Evolutionary conservation across 2,797 vertebrate genomes (phyloP), one percentile per base, ranked within the genome.

Genomic region (Oreochromis mossambicus): DNA sequence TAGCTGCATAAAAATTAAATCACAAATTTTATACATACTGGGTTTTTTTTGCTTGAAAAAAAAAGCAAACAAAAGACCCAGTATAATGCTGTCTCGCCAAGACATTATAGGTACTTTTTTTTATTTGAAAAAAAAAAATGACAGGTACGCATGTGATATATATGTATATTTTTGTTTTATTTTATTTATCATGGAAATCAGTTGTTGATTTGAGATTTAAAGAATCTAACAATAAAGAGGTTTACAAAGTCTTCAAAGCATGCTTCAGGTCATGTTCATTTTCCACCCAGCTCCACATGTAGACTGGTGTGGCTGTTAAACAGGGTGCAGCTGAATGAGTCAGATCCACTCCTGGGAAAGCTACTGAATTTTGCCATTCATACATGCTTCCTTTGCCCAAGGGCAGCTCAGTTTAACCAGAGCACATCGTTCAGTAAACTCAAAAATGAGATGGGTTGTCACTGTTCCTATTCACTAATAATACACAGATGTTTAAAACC

Each of bases 401-500:
- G 48, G 63, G 88, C 66, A 85, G 12, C 78, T 84, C 34, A 76
- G 70, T 89, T 81, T 80, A 84, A 82, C 70, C 80, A 75, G 41
- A 87, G 81, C 52, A 24, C 55, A 83, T 81, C 58, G 66, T 68
- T 77, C 38, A 78, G 77, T 79, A 9, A 34, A 86, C 82, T 77
- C 80, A 88, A 78, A 86, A 80, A 56, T 61, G 58, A 87, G 54
- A 82, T 70, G 43, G 19, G 77, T 91, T 91, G 88, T 91, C 83
- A 80, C 54, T 29, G 73, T 77, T 92, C 83, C 83, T 85, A 55
- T 81, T 87, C 32, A 38, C 38, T 92, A 93, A 95, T 90, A 82
- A 86, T 66, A 84, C 78, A 83, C 93, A 93, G 90, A 94, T 92
- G 91, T 92, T 75, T 46, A 8, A 54, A 81, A 76, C 43, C 79